Evolutionary conservation across 2,797 vertebrate species (phyloP), one percentile per base, ranked within the genome.

Genomic region (Myiotriccus ornatus): DNA sequence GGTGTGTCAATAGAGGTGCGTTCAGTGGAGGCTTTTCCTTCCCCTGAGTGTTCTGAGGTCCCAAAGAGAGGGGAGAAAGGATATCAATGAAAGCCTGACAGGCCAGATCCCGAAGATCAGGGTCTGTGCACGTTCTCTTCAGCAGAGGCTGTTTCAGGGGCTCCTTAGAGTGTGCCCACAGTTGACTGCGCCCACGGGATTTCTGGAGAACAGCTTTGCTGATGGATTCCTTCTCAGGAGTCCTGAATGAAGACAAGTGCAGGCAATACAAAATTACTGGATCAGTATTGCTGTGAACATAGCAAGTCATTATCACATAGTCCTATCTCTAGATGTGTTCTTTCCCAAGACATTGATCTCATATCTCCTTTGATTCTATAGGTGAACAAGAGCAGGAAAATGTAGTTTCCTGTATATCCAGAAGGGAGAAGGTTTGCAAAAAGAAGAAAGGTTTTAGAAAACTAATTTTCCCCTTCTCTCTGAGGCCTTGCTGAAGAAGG

Each of bases 21-120:
- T 80, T 82, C 41, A 55, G 30, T 14, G n/a, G 30, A 35, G 22
- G 44, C 30, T 74, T 37, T 69, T 79, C 67, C 43, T 79, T 60
- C 35, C 34, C 44, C 35, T 32, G 18, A 64, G 11, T 55, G 41
- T 63, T 55, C 55, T 74, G 30, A 41, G 20, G n/a, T 64, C 20
- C 41, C 69, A 68, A 70, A 63, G 22, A 30, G 24, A 76, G 65
- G 28, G 62, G 20, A 34, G 50, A 89, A 97, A 99, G 99, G 99
- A 99, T 99, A 99, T 99, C 99, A 52, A 94, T 98, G 96, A 99
- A 99, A 83, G 98, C 98, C 95, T 98, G 98, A 89, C 99, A 99
- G 81, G 99, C 98, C 44, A 97, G 94, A 53, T 99, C 98, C 91
- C 98, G 98, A 85, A 99, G 96, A 37, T 99, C 98, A 1, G 98